A percentile compares a stretch with the other conserved stretches of the same genome.
Conservation (phyloP, 2,888 invertebrate species). For the Lasioglossum leucozonium region DNA sequence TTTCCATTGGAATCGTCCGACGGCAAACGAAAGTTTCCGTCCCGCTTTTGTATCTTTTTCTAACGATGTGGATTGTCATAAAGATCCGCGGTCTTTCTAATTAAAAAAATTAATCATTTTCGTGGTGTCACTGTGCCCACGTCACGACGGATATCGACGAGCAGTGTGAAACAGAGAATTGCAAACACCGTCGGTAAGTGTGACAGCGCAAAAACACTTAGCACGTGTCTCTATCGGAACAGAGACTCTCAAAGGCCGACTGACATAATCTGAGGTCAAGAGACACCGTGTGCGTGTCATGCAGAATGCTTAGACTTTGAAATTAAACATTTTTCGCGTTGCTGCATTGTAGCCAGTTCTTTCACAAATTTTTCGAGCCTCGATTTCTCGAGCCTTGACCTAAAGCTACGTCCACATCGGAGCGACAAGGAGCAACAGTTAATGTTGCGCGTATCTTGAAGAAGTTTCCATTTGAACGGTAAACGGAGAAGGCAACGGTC, state of each 20-base stretch:
- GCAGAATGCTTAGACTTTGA: neutral
- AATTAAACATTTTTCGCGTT: neutral
- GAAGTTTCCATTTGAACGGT: too few relatives aligned
- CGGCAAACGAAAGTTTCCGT: neutral
- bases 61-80: too few relatives aligned
- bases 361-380: neutral
- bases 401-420: neutral
- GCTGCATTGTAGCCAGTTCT: neutral
- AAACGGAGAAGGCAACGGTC: too few relatives aligned
- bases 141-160: neutral
- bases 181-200: neutral
- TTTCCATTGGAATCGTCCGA: neutral
- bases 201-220: constrained; percentile 47
- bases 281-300: constrained; percentile 45
- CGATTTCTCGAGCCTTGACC: too few relatives aligned
- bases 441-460: too few relatives aligned
- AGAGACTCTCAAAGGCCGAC: constrained; percentile 65
- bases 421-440: too few relatives aligned
- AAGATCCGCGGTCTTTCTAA: too few relatives aligned
- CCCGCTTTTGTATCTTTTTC: too few relatives aligned
- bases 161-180: neutral
- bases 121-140: neutral
- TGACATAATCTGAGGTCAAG: constrained; percentile 71
- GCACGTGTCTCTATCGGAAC: constrained; percentile 67
- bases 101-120: neutral